These are phyloP conservation scores for Hassar affinis DNA, from an alignment of 2,113 vertebrate genomes.

Conservation along the genomic window DNA sequence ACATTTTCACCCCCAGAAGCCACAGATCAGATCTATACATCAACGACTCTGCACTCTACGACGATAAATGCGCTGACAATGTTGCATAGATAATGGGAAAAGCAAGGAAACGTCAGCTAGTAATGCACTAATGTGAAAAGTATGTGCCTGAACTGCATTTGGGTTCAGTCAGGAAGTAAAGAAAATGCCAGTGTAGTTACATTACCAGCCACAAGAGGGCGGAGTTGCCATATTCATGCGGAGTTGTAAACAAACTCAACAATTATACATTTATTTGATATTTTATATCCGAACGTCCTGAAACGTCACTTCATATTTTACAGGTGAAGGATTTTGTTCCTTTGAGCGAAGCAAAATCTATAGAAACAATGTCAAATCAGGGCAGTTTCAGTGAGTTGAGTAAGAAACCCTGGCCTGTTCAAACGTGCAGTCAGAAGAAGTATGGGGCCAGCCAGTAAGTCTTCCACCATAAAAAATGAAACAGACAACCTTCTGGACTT, in stretches of 20 bases:
- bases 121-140: background rate
- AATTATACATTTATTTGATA: background rate
- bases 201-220: conserved; percentile 29
- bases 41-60: background rate
- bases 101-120: background rate
- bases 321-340: background rate
- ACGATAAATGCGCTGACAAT: conserved; percentile 7
- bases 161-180: background rate
- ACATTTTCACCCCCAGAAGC: conserved; percentile 3
- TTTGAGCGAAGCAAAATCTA: background rate
- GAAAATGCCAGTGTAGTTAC: background rate
- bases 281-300: background rate
- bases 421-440: background rate
- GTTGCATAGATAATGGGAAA: background rate
- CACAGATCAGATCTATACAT: conserved; percentile 25
- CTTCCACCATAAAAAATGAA: background rate
- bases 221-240: background rate
- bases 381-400: background rate
- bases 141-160: background rate
- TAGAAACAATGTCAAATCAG: background rate
- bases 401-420: background rate
- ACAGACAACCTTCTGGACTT: background rate
- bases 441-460: background rate
- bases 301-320: background rate
- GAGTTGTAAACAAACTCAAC: background rate